Percentiles rank a stretch among this genome's conserved stretches.
Evolutionary conservation across 2,797 vertebrate species (phyloP).

Genomic region (Tokudaia muenninki): DNA sequence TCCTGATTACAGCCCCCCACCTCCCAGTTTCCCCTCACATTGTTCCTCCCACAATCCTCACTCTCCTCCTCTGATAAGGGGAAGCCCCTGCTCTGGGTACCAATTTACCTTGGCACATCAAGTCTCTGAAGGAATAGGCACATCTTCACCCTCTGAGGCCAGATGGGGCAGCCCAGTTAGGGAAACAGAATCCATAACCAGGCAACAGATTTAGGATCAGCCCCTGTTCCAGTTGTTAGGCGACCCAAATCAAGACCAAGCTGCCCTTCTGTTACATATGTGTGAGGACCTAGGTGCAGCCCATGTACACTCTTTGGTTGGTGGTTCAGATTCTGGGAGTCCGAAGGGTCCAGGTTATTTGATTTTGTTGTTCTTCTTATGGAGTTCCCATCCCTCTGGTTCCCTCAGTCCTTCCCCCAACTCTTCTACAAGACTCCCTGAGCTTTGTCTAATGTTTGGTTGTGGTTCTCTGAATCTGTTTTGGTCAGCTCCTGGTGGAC

Average conservation of each 20-base stretch:
- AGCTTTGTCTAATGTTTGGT: background rate
- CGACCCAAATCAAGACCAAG: background rate
- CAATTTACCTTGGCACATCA: background rate
- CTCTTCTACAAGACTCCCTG: background rate
- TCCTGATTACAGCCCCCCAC: background rate
- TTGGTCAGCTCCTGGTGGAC: background rate
- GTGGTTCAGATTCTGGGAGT: background rate
- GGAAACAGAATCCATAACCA: background rate
- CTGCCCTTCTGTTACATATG: background rate
- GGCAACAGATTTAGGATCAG: background rate
- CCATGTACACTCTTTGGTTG: background rate
- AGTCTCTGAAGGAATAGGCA: background rate
- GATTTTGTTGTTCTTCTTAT: background rate
- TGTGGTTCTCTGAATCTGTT: background rate
- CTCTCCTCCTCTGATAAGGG: background rate
- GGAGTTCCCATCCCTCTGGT: background rate
- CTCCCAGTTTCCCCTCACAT: background rate
- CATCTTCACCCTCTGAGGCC: background rate
- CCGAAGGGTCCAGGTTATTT: background rate
- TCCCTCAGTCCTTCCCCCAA: background rate
- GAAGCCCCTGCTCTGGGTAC: background rate
- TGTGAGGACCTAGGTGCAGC: background rate
- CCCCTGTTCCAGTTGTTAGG: background rate
- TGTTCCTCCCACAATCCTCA: background rate
- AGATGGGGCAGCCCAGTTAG: background rate